Base-by-base conservation (phyloP, 2,888 invertebrate genomes). In the Lasius platythorax region DNA sequence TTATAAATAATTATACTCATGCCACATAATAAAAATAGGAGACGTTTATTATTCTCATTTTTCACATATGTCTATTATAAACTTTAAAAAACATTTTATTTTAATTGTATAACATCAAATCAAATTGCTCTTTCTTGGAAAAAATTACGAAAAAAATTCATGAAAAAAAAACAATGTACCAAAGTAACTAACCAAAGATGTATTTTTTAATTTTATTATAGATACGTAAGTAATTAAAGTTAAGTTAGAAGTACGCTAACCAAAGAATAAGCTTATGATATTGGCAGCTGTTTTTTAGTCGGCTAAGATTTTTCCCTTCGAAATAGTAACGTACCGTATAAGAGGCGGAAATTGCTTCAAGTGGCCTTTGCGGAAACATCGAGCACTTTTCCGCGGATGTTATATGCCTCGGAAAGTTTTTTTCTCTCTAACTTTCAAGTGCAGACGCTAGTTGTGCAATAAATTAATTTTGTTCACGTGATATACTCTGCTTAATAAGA, bases 321-420 rank as follows among this genome's bases (percentile, higher is more conserved):
- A 90, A 87, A 76, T 82, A 85, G 87, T 88, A 88, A 89, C 88
- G 90, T 82, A 86, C 84, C 75, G 87, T 87, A 88, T 86, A 83
- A 90, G 87, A 86, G 84, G 85, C 93, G 93, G 93, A 93, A 94
- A 93, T 88, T 67, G 89, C 86, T 88, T 93, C 89, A 89, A 93
- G 93, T 93, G 93, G 89, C 82, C 87, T 87, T 92, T 92, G 89
- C 90, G 90, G 89, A 89, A 88, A 84, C 89, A 85, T 82, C 86
- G 63, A 82, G 84, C 83, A 82, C 78, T 72, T 81, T 81, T 85
- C 84, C 61, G 76, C 81, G 82, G 82, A 83, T 61, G 76, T 81
- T 82, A 78, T 64, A 73, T 78, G 82, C 66, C 85, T 84, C 84
- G 66, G n/a, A 50, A 78, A 72, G 82, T 83, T 85, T 61, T 68